Conservation (phyloP, 2,797 vertebrate species). For the Siniperca obscura region DNA sequence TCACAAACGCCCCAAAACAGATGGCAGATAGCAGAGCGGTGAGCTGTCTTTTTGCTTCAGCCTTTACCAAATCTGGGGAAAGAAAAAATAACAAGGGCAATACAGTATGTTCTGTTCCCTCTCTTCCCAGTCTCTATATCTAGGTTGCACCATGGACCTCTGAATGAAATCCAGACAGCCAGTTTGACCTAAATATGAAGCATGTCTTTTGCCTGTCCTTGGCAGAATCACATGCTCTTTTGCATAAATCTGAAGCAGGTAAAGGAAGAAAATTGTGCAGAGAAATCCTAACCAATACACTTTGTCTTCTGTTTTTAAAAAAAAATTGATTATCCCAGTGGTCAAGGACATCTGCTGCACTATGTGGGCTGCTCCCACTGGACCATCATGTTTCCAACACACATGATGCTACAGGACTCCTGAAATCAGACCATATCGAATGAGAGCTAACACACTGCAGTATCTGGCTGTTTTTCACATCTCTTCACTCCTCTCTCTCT, state of each 20-base stretch:
- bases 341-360: conserved; percentile 60
- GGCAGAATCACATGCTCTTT: conserved; percentile 65
- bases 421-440: conserved; percentile 55
- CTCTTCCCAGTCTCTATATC: conserved; percentile 63
- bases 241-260: conserved; percentile 49
- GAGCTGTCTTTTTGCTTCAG: conserved; percentile 52
- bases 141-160: conserved; percentile 68
- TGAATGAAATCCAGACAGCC: conserved; percentile 68
- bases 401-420: conserved; percentile 45
- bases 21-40: conserved; percentile 65
- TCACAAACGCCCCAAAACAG: conserved; percentile 63
- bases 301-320: background rate
- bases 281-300: conserved; percentile 6
- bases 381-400: conserved; percentile 43
- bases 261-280: conserved; percentile 15
- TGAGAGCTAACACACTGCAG: conserved; percentile 69
- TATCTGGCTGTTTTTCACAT: conserved; percentile 51
- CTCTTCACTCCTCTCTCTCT: conserved; percentile 29
- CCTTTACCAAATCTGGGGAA: conserved; percentile 48
- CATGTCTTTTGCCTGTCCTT: conserved; percentile 74
- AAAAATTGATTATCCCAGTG: conserved; percentile 32
- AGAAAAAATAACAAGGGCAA: conserved; percentile 41
- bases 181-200: conserved; percentile 79
- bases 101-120: conserved; percentile 60
- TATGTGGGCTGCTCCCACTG: conserved; percentile 40